Conservation (phyloP, 2,888 invertebrate genomes). For the Creontiades dilutus region DNA sequence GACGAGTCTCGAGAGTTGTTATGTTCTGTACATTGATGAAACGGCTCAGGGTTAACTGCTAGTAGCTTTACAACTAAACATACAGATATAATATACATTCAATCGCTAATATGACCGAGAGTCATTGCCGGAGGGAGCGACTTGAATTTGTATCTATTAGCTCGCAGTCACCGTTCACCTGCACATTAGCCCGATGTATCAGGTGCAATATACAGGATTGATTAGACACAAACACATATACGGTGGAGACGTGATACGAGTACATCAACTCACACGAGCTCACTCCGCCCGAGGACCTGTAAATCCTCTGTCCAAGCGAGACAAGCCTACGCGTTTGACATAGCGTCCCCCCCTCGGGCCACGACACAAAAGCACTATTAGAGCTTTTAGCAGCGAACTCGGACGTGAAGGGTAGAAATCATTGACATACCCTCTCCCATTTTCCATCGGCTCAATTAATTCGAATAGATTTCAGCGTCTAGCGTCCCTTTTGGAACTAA, state of each 20-base stretch:
- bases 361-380: constrained; percentile 60
- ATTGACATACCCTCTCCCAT: not conserved
- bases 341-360: not conserved
- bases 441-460: constrained; percentile 56
- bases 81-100: not conserved
- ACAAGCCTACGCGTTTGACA: constrained; percentile 51
- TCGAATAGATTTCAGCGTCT: constrained; percentile 48
- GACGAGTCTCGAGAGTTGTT: too few relatives aligned
- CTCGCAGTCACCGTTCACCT: constrained; percentile 1
- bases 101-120: not conserved
- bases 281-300: not conserved
- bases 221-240: not conserved
- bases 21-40: too few relatives aligned
- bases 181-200: constrained; percentile 26
- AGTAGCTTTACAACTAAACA: too few relatives aligned
- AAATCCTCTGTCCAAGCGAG: constrained; percentile 27
- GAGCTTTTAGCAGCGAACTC: constrained; percentile 53
- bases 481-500: constrained; percentile 14
- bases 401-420: constrained; percentile 23
- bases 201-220: constrained; percentile 32
- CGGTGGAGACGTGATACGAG: too few relatives aligned
- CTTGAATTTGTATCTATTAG: constrained; percentile 25
- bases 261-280: not conserved
- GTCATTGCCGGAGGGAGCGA: not conserved
- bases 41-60: too few relatives aligned